Conservation (phyloP, 53 echinoderm and acorn worm genomes). For the Luidia sarsii region DNA sequence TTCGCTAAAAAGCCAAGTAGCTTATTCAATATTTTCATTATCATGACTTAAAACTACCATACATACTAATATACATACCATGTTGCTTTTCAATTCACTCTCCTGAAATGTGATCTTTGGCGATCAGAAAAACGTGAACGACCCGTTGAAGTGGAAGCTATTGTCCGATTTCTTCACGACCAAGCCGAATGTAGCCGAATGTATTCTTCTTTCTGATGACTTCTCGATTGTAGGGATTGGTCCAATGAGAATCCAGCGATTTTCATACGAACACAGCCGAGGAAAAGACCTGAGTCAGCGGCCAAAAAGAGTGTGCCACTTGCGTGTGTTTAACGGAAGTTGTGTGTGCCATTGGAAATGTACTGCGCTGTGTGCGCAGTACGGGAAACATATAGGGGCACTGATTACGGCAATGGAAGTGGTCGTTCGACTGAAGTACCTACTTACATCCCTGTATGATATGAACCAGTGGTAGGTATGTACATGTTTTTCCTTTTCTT, state of each 20-base stretch:
- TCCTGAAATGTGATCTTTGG: background rate
- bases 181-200: background rate
- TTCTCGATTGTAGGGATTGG: background rate
- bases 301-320: too few relatives aligned
- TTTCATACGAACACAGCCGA: background rate
- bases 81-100: background rate
- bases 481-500: too few relatives aligned
- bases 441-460: too few relatives aligned
- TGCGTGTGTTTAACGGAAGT: too few relatives aligned
- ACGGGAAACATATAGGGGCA: too few relatives aligned
- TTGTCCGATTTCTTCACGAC: background rate
- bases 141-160: background rate
- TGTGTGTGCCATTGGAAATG: too few relatives aligned
- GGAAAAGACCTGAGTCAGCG: background rate
- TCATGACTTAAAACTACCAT: background rate
- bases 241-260: background rate
- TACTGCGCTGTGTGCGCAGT: too few relatives aligned
- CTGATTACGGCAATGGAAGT: too few relatives aligned
- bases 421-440: too few relatives aligned
- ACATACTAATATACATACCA: background rate
- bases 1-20: background rate
- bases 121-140: background rate
- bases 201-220: background rate
- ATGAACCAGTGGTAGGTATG: too few relatives aligned
- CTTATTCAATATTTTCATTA: background rate